Evolutionary conservation across 2,113 vertebrate genomes (phyloP), one percentile per base, ranked within the genome.

Genomic region (Neogobius melanostomus): DNA sequence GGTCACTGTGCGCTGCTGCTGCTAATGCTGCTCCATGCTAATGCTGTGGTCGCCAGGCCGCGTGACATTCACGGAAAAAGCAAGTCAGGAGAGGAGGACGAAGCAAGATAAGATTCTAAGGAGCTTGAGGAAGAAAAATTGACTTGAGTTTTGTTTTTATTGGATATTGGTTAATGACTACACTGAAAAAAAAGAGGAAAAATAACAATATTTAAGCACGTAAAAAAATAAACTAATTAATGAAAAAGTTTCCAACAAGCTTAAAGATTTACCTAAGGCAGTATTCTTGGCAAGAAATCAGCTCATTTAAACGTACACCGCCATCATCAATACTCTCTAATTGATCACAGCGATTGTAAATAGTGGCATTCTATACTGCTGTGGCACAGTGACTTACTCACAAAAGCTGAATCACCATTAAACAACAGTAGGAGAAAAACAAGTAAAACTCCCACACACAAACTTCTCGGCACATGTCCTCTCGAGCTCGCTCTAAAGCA

Each of bases 21-120:
- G 67, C n/a, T n/a, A n/a, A n/a, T n/a, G n/a, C 69, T 48, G 75
- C 68, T 83, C n/a, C 6, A 50, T 50, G 11, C 53, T 21, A 28
- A 28, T 79, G 72, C 64, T 81, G 74, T 81, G 74, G 62, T 76
- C 45, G 0, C 64, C 43, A 65, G 71, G 82, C 69, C 69, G 72
- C 68, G 47, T 76, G 74, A 64, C 76, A 76, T 72, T 68, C 51
- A 71, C 74, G 51, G 71, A 62, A 68, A 82, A 77, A 79, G n/a
- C 51, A 47, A n/a, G 45, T 80, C 28, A 63, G 28, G 14, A 7
- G 48, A 9, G 15, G 21, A 54, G 10, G 60, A 57, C 2, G 11
- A 49, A n/a, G 17, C 17, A 9, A 54, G 21, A 66, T n/a, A 60
- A 45, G 36, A 54, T 56, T 1, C 7, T 2, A 64, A 70, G 6